Conservation (phyloP, 2,113 vertebrate genomes). For the Oncorhynchus masou region DNA sequence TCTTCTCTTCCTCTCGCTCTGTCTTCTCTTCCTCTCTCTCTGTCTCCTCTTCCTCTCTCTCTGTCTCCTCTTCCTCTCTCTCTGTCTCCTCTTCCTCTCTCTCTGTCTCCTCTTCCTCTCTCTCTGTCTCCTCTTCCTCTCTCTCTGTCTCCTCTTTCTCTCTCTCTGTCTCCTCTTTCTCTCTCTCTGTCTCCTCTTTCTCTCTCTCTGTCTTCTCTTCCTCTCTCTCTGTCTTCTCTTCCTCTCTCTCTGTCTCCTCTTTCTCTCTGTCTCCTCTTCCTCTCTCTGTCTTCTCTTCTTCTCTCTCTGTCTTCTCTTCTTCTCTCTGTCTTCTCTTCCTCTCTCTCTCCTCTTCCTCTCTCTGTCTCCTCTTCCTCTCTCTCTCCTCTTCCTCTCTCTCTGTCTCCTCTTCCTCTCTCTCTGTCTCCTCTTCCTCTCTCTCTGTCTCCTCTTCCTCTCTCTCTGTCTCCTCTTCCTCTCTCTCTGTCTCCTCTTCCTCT, state of each 20-base stretch:
- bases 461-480: not conserved
- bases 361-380: too few relatives aligned
- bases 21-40: not conserved
- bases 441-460: slow-evolving; percentile 11
- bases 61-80: slow-evolving; percentile 10
- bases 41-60: not conserved
- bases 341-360: slow-evolving; percentile 30
- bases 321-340: too few relatives aligned
- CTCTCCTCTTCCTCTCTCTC: slow-evolving; percentile 26
- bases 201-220: too few relatives aligned
- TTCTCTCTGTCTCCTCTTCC: too few relatives aligned
- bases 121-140: not conserved
- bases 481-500: not conserved
- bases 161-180: not conserved
- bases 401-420: slow-evolving; percentile 3
- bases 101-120: not conserved
- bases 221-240: not conserved
- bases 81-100: not conserved
- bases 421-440: not conserved
- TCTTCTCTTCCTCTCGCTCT: not conserved
- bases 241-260: too few relatives aligned
- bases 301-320: not conserved
- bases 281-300: too few relatives aligned
- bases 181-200: rapidly evolving
- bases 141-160: slow-evolving; percentile 14